Evolutionary conservation across 2,888 invertebrate genomes (phyloP).

Genomic region (Rhamnusium bicolor): DNA sequence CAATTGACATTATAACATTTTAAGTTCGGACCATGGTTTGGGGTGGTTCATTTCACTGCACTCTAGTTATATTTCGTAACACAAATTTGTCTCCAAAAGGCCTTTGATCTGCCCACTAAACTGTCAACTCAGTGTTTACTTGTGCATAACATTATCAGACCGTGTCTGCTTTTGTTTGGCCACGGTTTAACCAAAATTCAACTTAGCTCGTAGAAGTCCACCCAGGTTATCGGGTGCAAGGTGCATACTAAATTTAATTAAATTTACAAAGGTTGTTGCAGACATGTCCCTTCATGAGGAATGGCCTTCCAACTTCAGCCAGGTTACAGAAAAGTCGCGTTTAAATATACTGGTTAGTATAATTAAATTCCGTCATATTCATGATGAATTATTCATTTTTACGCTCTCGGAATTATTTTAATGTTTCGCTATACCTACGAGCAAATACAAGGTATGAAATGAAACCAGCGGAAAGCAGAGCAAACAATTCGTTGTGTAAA

Average conservation of each 20-base stretch:
- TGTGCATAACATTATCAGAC: conserved; percentile 18
- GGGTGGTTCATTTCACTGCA: too few relatives aligned
- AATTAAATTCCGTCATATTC: background rate
- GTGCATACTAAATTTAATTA: conserved; percentile 28
- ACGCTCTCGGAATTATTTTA: background rate
- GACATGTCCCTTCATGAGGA: background rate
- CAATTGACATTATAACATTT: too few relatives aligned
- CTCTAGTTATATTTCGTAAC: too few relatives aligned
- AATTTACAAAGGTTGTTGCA: conserved; percentile 13
- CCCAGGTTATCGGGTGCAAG: background rate
- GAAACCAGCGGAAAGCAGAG: background rate
- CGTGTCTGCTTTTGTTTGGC: background rate
- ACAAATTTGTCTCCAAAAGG: background rate
- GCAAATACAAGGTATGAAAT: background rate
- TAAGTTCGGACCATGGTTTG: too few relatives aligned
- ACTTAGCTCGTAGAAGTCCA: background rate
- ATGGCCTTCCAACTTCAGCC: background rate
- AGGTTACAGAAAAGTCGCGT: background rate
- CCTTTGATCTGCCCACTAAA: background rate
- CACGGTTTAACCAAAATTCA: background rate
- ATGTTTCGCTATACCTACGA: background rate
- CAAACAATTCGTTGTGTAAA: background rate
- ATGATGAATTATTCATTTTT: background rate
- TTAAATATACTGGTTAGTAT: background rate
- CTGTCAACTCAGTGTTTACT: background rate